These are phyloP conservation scores for Ivindomyrus marchei DNA, from an alignment of 2,113 vertebrate genomes.

Conservation along the genomic window DNA sequence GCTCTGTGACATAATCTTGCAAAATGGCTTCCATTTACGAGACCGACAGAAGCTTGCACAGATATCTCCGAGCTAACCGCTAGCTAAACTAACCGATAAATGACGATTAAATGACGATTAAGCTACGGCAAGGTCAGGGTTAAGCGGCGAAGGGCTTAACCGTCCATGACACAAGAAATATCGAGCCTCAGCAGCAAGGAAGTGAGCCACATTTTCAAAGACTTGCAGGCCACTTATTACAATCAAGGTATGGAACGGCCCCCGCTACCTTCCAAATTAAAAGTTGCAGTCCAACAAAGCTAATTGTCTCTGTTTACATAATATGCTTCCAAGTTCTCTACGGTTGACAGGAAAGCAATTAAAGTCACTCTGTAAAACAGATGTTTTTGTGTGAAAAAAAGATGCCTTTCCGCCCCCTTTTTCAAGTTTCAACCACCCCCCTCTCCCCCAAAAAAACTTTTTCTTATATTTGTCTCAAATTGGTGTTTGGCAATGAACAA, in stretches of 20 bases:
- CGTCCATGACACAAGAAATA: neutral
- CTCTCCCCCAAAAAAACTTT: neutral
- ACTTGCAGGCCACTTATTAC: slow-evolving; percentile 8
- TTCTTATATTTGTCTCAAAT: neutral
- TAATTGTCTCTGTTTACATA: neutral
- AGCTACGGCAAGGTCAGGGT: neutral
- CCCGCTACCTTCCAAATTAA: neutral
- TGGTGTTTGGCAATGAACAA: neutral
- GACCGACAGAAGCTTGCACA: neutral
- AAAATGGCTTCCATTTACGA: neutral
- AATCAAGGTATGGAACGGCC: slow-evolving; percentile 17
- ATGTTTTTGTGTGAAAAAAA: slow-evolving; percentile 14
- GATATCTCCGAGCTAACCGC: neutral
- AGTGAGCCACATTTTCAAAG: neutral
- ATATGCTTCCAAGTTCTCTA: neutral
- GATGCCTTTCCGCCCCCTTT: neutral
- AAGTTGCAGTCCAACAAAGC: neutral
- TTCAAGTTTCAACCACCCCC: neutral
- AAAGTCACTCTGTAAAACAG: neutral
- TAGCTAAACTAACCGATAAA: neutral
- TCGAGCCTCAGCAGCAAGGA: neutral
- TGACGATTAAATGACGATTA: neutral
- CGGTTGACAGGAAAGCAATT: slow-evolving; percentile 4
- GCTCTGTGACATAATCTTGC: neutral
- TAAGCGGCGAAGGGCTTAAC: neutral